Evolutionary conservation across 2,113 vertebrate species (phyloP), one percentile per base, ranked within the genome.

Genomic region (Syngnathus scovelli): DNA sequence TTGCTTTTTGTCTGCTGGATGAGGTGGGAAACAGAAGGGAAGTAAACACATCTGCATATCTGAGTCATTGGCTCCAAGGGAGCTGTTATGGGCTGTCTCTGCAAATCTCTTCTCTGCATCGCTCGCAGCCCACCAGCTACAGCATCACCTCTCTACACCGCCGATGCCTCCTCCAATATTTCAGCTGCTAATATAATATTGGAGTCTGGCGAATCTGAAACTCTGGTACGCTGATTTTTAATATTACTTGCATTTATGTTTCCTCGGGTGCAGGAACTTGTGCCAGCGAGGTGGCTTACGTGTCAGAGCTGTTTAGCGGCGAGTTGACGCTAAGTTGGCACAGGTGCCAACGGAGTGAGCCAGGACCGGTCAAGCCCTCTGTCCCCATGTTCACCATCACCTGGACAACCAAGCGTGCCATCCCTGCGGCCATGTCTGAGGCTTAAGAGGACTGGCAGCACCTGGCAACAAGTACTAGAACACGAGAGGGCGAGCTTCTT

Each of bases 1-100:
- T 33, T 77, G 78, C 75, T 77, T 82, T 81, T 81, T 85, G 77
- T 87, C 80, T 67, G 78, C 81, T 75, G 86, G 80, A 71, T 82
- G 82, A 86, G 80, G 79, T 83, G 78, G 83, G 80, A 84, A 86
- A 83, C 77, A 74, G 78, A 85, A 81, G 85, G 81, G 82, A 85
- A 88, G 87, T 82, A 89, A 87, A 90, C 87, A 89, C 85, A 89
- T 89, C 87, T 90, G 89, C 86, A 87, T 87, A 88, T 88, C 86
- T 91, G 89, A 91, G 85, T 90, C 90, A 90, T 85, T 83, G 87
- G 85, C 84, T 89, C 85, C 84, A 83, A 84, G 84, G 83, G 85
- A 89, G 84, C 83, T 85, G 85, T 90, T 85, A 83, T 81, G 80
- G 82, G 85, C 77, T 86, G 78, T 86, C 82, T 87, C 80, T 80